Percentiles rank a stretch among this genome's conserved stretches.
These are phyloP conservation scores for Zaprionus gabonicus DNA, from an alignment of 1,140 invertebrate genomes.

Conservation along the genomic window DNA sequence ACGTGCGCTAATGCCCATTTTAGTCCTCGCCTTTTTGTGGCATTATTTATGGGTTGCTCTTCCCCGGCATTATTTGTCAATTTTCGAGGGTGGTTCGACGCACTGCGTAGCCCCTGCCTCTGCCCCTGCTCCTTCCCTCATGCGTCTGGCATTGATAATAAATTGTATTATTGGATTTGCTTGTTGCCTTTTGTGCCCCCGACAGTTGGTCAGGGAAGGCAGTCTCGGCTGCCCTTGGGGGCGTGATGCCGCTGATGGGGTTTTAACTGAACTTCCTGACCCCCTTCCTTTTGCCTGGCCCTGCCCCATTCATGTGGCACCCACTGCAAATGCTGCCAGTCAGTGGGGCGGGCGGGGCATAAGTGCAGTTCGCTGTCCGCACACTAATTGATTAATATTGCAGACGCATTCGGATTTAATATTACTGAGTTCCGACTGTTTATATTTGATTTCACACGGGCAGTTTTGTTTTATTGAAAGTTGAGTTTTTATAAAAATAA, in stretches of 20 bases:
- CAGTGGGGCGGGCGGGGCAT: slow-evolving; percentile 41
- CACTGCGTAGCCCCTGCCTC: background rate
- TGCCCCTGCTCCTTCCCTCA: background rate
- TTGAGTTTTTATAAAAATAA: background rate
- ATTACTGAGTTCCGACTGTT: slow-evolving; percentile 36
- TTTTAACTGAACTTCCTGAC: background rate
- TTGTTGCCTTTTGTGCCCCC: slow-evolving; percentile 69
- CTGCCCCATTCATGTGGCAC: background rate
- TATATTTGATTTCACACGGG: background rate
- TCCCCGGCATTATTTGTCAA: slow-evolving; percentile 17
- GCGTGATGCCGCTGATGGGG: slow-evolving; percentile 23
- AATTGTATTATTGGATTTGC: slow-evolving; percentile 80
- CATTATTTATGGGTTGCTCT: slow-evolving; percentile 63
- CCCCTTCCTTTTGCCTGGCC: no score
- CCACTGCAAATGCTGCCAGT: slow-evolving; percentile 53
- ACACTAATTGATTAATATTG: slow-evolving; percentile 77
- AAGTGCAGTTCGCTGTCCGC: slow-evolving; percentile 77
- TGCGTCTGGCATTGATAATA: slow-evolving; percentile 71
- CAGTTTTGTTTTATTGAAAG: background rate
- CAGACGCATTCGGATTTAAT: slow-evolving; percentile 62
- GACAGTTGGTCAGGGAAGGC: slow-evolving; percentile 53
- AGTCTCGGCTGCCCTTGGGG: slow-evolving; percentile 29
- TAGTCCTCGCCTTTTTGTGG: slow-evolving; percentile 48
- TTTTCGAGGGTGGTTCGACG: slow-evolving; percentile 42
- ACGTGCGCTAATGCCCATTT: slow-evolving; percentile 8